These are phyloP conservation scores for Apotomis betuletana DNA, from an alignment of 2,888 invertebrate genomes.

Conservation along the genomic window DNA sequence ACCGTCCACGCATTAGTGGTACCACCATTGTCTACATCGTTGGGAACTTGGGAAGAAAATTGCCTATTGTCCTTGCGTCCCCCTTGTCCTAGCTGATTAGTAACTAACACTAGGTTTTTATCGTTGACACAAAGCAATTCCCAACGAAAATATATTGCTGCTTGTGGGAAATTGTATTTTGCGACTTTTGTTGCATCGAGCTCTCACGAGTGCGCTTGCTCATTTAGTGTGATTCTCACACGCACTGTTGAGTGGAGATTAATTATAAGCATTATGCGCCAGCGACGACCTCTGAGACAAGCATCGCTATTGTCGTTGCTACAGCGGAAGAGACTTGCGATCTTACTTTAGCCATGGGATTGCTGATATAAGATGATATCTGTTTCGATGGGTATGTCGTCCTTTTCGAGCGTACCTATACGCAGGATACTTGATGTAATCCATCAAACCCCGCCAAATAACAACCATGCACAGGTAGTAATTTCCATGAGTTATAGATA, in stretches of 20 bases:
- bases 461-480: no score
- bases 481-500: no score
- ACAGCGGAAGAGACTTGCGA: conserved; percentile 55
- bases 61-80: conserved; percentile 72
- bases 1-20: conserved; percentile 48
- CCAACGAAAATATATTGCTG: conserved; percentile 60
- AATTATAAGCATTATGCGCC: conserved; percentile 67
- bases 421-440: no score
- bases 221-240: conserved; percentile 72
- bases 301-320: conserved; percentile 53
- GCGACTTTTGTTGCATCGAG: conserved; percentile 66
- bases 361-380: no score
- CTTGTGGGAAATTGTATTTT: conserved; percentile 72
- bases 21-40: conserved; percentile 56
- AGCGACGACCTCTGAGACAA: conserved; percentile 51
- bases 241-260: conserved; percentile 61
- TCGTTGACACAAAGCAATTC: conserved; percentile 72
- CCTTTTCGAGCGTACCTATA: no score
- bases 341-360: conserved; percentile 35
- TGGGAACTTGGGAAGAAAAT: conserved; percentile 65
- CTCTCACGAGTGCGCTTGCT: conserved; percentile 65
- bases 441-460: no score
- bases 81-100: conserved; percentile 71
- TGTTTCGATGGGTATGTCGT: no score
- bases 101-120: conserved; percentile 69